phyloP scores from a whole-genome alignment of 2,797 vertebrate genomes.

The Myotis myotis region DNA sequence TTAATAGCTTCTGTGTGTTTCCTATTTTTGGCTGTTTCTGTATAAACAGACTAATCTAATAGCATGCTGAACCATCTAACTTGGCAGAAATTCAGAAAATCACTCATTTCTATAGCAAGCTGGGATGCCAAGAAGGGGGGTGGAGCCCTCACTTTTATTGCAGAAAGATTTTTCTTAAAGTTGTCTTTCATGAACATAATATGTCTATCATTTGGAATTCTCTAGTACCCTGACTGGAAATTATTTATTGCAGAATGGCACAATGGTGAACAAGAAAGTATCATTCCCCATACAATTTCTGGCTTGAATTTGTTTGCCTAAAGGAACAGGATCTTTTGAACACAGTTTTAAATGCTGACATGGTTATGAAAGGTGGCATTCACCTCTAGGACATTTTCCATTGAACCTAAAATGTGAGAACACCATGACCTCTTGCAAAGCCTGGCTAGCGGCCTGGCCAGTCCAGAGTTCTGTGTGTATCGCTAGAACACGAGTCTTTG shows the following conservation, averaged over 20 bases:
- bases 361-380: background rate
- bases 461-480: fast-evolving
- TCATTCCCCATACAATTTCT: constrained; percentile 70
- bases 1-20: constrained; percentile 86
- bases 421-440: background rate
- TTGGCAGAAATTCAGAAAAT: constrained; percentile 89
- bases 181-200: constrained; percentile 84
- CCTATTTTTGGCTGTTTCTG: constrained; percentile 88
- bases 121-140: constrained; percentile 79
- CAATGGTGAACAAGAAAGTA: constrained; percentile 57
- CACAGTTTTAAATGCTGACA: background rate
- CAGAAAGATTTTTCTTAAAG: constrained; percentile 84
- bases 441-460: background rate
- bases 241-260: constrained; percentile 76
- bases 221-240: constrained; percentile 73
- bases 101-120: constrained; percentile 87
- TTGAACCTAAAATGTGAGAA: background rate
- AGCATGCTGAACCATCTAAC: constrained; percentile 86
- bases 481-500: background rate
- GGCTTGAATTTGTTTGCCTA: constrained; percentile 69
- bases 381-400: background rate
- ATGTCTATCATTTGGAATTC: constrained; percentile 81
- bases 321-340: background rate
- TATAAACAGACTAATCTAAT: constrained; percentile 90
- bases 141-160: constrained; percentile 77